Evolutionary conservation across 2,888 invertebrate species (phyloP).

Genomic region (Stenichneumon culpator): DNA sequence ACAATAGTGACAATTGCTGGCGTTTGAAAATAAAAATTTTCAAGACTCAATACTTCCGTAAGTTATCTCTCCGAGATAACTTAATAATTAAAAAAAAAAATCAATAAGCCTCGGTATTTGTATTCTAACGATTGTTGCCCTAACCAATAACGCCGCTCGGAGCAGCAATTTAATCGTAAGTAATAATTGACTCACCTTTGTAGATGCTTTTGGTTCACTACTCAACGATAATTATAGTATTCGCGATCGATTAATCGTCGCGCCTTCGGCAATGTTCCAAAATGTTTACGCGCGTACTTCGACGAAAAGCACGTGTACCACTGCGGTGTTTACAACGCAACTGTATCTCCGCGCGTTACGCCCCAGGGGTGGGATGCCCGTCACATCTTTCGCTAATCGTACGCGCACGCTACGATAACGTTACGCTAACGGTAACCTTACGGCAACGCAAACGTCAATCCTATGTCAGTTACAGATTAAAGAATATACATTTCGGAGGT

Average conservation of each 20-base stretch:
- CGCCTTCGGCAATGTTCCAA: not conserved
- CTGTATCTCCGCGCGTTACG: too few relatives aligned
- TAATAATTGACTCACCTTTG: slow-evolving; percentile 44
- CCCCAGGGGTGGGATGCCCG: too few relatives aligned
- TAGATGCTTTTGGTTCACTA: slow-evolving; percentile 4
- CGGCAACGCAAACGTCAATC: too few relatives aligned
- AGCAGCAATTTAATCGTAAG: not conserved
- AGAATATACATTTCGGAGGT: too few relatives aligned
- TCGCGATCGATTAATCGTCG: not conserved
- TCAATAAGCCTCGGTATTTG: not conserved
- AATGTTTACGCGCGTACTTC: not conserved
- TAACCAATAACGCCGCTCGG: slow-evolving; percentile 12
- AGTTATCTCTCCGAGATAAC: too few relatives aligned
- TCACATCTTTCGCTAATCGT: too few relatives aligned
- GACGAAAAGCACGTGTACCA: slow-evolving; percentile 35
- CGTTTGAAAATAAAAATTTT: too few relatives aligned
- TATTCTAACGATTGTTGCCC: not conserved
- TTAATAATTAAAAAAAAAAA: not conserved
- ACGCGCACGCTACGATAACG: too few relatives aligned
- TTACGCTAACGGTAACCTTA: too few relatives aligned
- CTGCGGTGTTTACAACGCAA: slow-evolving; percentile 17
- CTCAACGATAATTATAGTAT: not conserved
- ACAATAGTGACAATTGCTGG: too few relatives aligned
- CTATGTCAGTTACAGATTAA: too few relatives aligned
- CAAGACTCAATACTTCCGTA: too few relatives aligned